Percentiles rank a stretch among this genome's conserved stretches.
These are phyloP conservation scores for Drosophila kepulauana DNA, from an alignment of 1,140 invertebrate genomes.

Conservation along the genomic window DNA sequence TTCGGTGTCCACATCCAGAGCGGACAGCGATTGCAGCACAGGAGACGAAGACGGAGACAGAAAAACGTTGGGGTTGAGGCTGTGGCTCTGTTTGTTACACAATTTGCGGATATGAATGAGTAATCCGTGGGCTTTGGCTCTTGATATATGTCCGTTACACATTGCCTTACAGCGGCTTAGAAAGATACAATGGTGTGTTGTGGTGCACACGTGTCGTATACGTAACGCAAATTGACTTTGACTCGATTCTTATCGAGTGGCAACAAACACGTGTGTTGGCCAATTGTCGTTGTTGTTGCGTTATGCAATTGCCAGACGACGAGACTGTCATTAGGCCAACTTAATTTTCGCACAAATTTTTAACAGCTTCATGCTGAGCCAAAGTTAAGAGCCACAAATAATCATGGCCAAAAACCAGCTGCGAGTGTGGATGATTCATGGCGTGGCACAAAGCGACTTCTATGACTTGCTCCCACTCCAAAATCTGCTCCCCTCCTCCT, in stretches of 20 bases:
- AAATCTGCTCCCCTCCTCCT: neutral
- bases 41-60: neutral
- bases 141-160: conserved; percentile 79
- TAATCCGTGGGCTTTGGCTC: conserved; percentile 79
- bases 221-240: conserved; percentile 75
- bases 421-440: conserved; percentile 60
- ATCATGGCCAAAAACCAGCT: conserved; percentile 47
- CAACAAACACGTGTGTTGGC: conserved; percentile 49
- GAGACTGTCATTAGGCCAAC: conserved; percentile 68
- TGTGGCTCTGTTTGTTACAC: conserved; percentile 58
- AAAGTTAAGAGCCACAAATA: conserved; percentile 17
- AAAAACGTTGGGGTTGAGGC: neutral
- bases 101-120: conserved; percentile 82
- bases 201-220: conserved; percentile 74
- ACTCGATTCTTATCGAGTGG: conserved; percentile 73
- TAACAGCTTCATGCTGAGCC: conserved; percentile 75
- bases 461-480: conserved; percentile 48
- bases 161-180: conserved; percentile 34
- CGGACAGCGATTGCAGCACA: conserved; percentile 18
- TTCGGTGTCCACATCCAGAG: conserved; percentile 50
- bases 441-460: conserved; percentile 37
- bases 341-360: conserved; percentile 77
- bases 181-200: conserved; percentile 50
- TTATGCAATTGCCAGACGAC: conserved; percentile 63
- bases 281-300: conserved; percentile 37